phyloP scores from a whole-genome alignment of 2,797 vertebrate genomes.

The Anableps anableps region DNA sequence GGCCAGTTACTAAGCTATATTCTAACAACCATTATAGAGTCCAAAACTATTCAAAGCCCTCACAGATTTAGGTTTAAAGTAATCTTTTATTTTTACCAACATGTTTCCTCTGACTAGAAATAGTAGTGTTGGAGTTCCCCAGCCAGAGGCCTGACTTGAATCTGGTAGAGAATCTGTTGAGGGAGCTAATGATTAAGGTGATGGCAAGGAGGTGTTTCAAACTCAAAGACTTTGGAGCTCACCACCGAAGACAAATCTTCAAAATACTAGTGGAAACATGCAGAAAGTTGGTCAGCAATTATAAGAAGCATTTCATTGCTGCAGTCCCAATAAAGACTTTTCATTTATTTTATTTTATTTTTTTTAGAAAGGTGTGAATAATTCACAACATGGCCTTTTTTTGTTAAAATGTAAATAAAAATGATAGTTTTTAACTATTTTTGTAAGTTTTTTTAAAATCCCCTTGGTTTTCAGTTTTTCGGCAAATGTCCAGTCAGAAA shows the following conservation, averaged over 20 bases:
- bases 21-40: not conserved
- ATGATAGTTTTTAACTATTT: not conserved
- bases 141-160: not conserved
- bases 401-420: not conserved
- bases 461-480: not conserved
- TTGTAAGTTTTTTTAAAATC: not conserved
- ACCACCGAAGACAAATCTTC: not conserved
- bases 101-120: not conserved
- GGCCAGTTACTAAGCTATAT: not conserved
- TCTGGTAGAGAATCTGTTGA: not conserved
- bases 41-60: not conserved
- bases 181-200: not conserved
- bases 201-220: not conserved
- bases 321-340: not conserved
- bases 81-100: not conserved
- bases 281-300: not conserved
- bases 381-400: not conserved
- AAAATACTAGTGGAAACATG: not conserved
- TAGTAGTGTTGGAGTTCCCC: not conserved
- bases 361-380: too few relatives aligned
- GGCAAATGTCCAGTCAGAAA: not conserved
- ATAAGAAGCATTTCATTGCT: not conserved
- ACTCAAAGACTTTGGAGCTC: not conserved
- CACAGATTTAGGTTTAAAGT: not conserved
- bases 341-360: too few relatives aligned